Evolutionary conservation across 2,797 vertebrate species (phyloP).

Genomic region (Selene dorsalis): DNA sequence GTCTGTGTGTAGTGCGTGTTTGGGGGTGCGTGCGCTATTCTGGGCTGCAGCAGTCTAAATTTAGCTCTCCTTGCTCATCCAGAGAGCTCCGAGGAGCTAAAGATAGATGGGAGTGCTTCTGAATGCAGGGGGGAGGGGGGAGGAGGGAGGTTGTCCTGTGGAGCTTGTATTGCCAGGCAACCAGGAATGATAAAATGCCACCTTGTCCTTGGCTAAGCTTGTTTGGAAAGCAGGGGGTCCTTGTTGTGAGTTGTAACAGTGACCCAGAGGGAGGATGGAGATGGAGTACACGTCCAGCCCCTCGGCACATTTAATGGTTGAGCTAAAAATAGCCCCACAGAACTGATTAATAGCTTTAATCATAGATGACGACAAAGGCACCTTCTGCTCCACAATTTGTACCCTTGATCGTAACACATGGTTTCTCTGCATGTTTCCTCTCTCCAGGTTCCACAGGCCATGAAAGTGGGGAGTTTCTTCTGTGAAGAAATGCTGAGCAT

Average conservation of each 20-base stretch:
- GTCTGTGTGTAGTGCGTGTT: slow-evolving; percentile 5
- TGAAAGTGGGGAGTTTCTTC: slow-evolving; percentile 93
- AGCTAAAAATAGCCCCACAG: slow-evolving; percentile 72
- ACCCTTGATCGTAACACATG: background rate
- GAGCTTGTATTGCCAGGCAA: background rate
- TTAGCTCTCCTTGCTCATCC: slow-evolving; percentile 67
- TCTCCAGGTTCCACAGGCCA: slow-evolving; percentile 95
- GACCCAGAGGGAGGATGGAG: slow-evolving; percentile 51
- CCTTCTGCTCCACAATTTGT: slow-evolving; percentile 32
- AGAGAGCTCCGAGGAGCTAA: slow-evolving; percentile 57
- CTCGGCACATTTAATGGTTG: slow-evolving; percentile 15
- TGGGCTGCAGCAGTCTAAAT: slow-evolving; percentile 66
- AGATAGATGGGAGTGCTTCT: slow-evolving; percentile 73
- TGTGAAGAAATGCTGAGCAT: slow-evolving; percentile 92
- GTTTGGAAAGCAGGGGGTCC: slow-evolving; percentile 38
- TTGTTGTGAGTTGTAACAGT: slow-evolving; percentile 58
- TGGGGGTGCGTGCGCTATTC: slow-evolving; percentile 65
- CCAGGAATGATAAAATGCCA: slow-evolving; percentile 57
- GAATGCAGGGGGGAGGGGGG: slow-evolving; percentile 29
- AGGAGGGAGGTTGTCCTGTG: slow-evolving; percentile 49
- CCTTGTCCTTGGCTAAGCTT: slow-evolving; percentile 58
- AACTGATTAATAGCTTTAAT: slow-evolving; percentile 65
- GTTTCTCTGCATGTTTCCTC: slow-evolving; percentile 11
- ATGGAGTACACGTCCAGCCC: background rate
- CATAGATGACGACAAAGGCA: slow-evolving; percentile 55